Evolutionary conservation across 2,888 invertebrate species (phyloP).

Genomic region (Acrocera orbiculus): DNA sequence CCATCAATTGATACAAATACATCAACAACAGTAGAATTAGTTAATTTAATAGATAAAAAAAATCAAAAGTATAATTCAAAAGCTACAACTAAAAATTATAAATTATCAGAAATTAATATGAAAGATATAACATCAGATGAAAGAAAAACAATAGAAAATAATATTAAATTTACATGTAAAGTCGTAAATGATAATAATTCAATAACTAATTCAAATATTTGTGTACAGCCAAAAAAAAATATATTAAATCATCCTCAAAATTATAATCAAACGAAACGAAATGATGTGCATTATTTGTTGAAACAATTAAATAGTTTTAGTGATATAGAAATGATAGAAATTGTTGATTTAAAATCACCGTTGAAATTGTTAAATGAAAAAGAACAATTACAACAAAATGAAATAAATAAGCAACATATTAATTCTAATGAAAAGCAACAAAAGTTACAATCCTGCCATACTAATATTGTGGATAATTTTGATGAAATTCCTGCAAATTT

Average conservation of each 20-base stretch:
- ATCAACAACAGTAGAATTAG: conserved; percentile 6
- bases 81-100: too few species aligned
- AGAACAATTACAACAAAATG: conserved; percentile 13
- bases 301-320: conserved; percentile 34
- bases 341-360: conserved; percentile 27
- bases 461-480: conserved; percentile 9
- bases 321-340: conserved; percentile 33
- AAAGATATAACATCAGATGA: too few species aligned
- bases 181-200: conserved; percentile 2
- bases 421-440: too few species aligned
- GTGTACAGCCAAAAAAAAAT: conserved; percentile 11
- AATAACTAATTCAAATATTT: conserved; percentile 8
- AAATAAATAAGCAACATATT: too few species aligned
- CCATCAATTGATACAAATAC: conserved; percentile 14
- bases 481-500: conserved; percentile 7
- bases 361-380: conserved; percentile 7
- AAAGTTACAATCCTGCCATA: conserved; percentile 17
- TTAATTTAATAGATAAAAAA: too few species aligned
- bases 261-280: conserved; percentile 32
- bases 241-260: conserved; percentile 16
- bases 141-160: too few species aligned
- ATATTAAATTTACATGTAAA: too few species aligned
- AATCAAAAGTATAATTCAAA: too few species aligned
- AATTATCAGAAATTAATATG: too few species aligned
- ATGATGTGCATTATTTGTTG: conserved; percentile 34